Base-by-base conservation (phyloP, 1,140 invertebrate species). In the Apis florea region DNA sequence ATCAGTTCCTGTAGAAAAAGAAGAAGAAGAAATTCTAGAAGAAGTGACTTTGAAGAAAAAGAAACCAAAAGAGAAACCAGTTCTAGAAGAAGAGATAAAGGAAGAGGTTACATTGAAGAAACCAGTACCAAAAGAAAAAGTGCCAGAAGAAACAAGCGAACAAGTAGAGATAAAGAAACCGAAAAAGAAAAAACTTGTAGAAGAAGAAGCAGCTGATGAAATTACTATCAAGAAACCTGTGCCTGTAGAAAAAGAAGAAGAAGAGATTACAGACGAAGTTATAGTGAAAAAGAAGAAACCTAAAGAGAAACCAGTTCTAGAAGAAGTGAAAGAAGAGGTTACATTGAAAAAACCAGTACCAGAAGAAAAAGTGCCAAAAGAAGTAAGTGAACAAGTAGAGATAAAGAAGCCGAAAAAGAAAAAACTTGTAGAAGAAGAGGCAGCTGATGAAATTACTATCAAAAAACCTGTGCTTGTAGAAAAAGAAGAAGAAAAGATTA, bases 371-470 rank as follows among this genome's bases (percentile, higher is more conserved):
- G 53, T 80, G 1, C 87, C 90, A 19, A 92, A 93, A 72, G 91
- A 92, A 88, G 68, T 89, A 85, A 85, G 73, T 80, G 47, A 92
- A 82, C 54, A 91, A 86, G 40, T 68, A 76, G 91, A 59, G 67
- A 8, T 70, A 83, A 90, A 79, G 86, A 91, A 82, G 68, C 71
- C 26, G 0, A 78, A 92, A 8, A 92, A 90, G 26, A 90, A 91
- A 72, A 89, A 91, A 59, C 83, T 88, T 0, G 76, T 85, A 0
- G 74, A 85, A 24, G 93, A 93, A 83, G 94, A 94, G 88, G 92
- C 90, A 69, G 91, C 92, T 8, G 93, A 94, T 83, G 93, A 94
- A 73, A 66, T 95, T 6, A 92, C 93, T 11, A 91, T 95, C 17
- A 91, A 92, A 54, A 93, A 94, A 82, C 89, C 90, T 54, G 80